Conservation (phyloP, 2,888 invertebrate genomes). For the Hydrotaea cyrtoneurina region DNA sequence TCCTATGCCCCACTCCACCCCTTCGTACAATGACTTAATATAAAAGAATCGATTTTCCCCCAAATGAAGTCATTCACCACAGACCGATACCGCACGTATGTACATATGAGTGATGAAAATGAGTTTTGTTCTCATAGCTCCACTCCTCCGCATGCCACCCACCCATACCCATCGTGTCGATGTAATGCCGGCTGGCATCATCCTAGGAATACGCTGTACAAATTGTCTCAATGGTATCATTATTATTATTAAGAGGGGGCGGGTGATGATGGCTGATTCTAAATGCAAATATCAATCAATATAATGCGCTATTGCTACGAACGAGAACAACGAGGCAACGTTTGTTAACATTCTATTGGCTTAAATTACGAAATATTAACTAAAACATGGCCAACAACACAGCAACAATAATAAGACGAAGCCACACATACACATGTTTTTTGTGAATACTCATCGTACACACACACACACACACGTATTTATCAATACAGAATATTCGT, state of each 20-base stretch:
- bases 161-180: too few species aligned
- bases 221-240: conserved; percentile 31
- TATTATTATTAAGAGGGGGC: conserved; percentile 14
- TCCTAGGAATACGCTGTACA: neutral
- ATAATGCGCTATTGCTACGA: conserved; percentile 16
- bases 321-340: neutral
- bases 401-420: neutral
- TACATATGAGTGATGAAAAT: conserved; percentile 6
- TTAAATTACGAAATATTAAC: conserved; percentile 41
- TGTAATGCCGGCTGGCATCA: neutral
- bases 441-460: neutral
- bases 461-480: conserved; percentile 12
- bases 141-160: neutral
- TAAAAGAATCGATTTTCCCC: neutral
- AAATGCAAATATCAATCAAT: conserved; percentile 46
- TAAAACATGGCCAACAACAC: conserved; percentile 14
- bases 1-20: too few species aligned
- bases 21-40: neutral
- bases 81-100: conserved; percentile 2
- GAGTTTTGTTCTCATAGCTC: neutral
- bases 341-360: conserved; percentile 11
- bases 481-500: neutral
- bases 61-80: conserved; percentile 14
- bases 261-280: conserved; percentile 2
- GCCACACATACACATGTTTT: neutral